Conservation (phyloP, 2,888 invertebrate genomes). For the Cactoblastis cactorum region DNA sequence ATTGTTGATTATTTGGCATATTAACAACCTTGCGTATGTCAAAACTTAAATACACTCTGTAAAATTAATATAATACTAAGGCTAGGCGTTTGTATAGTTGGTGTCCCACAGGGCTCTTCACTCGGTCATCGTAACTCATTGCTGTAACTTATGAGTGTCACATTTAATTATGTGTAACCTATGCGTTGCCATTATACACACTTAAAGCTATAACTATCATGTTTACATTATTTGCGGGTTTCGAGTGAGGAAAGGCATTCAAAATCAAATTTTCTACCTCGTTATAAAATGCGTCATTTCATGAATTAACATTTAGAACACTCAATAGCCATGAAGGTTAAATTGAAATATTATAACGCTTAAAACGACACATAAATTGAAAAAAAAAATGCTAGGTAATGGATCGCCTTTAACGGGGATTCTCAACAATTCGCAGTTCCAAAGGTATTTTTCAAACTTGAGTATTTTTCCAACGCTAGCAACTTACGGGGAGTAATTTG, state of each 20-base stretch:
- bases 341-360: neutral
- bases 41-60: conserved; percentile 28
- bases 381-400: neutral
- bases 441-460: conserved; percentile 53
- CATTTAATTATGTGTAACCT: conserved; percentile 56
- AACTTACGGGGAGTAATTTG: conserved; percentile 56
- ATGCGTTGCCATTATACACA: conserved; percentile 64
- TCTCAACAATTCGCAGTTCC: conserved; percentile 17
- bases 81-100: conserved; percentile 33
- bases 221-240: conserved; percentile 35
- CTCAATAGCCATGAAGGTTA: conserved; percentile 6
- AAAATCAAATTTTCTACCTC: too few species aligned
- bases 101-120: conserved; percentile 52
- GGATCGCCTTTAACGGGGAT: conserved; percentile 9
- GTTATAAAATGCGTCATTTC: too few species aligned
- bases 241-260: conserved; percentile 51
- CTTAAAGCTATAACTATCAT: conserved; percentile 70
- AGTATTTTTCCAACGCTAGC: conserved; percentile 45
- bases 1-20: conserved; percentile 31
- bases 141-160: conserved; percentile 33
- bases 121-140: conserved; percentile 34
- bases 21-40: conserved; percentile 24
- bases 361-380: neutral
- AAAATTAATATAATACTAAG: conserved; percentile 32
- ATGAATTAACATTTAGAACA: neutral